phyloP scores from a whole-genome alignment of 2,113 vertebrate genomes.

The Percina caprodes region DNA sequence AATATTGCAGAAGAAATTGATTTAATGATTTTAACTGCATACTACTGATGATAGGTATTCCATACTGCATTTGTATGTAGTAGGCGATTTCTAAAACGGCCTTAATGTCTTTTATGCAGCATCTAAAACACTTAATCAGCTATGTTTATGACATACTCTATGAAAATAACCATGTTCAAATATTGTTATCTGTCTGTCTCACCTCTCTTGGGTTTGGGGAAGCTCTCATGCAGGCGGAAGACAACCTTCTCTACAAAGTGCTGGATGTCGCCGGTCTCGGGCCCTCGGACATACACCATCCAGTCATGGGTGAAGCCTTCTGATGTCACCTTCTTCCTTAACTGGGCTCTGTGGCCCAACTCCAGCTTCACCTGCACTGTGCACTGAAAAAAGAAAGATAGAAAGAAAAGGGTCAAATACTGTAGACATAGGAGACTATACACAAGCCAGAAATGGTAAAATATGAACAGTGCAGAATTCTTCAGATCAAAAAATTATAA shows the following conservation, averaged over 20 bases:
- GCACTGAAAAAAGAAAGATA: conserved; percentile 83
- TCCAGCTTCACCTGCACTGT: conserved; percentile 99
- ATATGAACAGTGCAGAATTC: neutral
- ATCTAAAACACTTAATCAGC: neutral
- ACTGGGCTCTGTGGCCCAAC: conserved; percentile 96
- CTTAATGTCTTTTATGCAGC: neutral
- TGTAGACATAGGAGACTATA: neutral
- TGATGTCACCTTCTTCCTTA: conserved; percentile 95
- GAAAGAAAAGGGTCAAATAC: neutral
- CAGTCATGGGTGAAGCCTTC: conserved; percentile 99
- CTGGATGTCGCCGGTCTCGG: conserved; percentile 97
- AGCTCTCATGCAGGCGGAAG: conserved; percentile 98
- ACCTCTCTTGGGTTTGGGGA: conserved; percentile 98
- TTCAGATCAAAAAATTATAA: neutral
- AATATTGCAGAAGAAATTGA: too few relatives aligned
- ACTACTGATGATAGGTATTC: too few relatives aligned
- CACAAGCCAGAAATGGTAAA: neutral
- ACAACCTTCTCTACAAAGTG: conserved; percentile 99
- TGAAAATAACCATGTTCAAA: neutral
- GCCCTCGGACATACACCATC: conserved; percentile 99
- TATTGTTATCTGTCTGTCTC: conserved; percentile 44
- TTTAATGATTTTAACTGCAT: too few relatives aligned
- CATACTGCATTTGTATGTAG: too few relatives aligned
- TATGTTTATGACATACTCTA: neutral
- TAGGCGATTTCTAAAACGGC: too few relatives aligned